Conservation (phyloP, 2,888 invertebrate genomes). For the Eristalinus aeneus region DNA sequence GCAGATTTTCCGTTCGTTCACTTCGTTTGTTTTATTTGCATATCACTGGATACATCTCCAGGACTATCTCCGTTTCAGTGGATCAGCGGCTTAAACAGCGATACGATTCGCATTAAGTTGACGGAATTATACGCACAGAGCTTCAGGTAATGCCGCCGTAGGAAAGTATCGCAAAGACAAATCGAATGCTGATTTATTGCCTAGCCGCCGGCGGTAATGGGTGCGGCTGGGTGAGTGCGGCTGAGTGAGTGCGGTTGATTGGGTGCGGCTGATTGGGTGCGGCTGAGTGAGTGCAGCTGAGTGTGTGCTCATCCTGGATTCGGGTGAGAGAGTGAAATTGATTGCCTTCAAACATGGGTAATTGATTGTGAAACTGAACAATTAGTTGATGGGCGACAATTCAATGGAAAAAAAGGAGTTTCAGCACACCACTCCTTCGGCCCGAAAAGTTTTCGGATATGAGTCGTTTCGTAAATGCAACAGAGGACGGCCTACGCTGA, state of each 20-base stretch:
- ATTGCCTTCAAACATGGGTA: not conserved
- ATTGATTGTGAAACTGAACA: not conserved
- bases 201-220: not conserved
- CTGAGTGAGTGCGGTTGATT: not conserved
- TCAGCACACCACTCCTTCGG: no score
- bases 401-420: no score
- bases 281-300: no score
- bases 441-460: no score
- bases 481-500: no score
- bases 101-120: constrained; percentile 33
- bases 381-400: not conserved
- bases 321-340: not conserved
- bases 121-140: not conserved
- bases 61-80: not conserved
- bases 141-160: constrained; percentile 10
- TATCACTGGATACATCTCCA: constrained; percentile 26
- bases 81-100: not conserved
- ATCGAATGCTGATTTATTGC: constrained; percentile 62
- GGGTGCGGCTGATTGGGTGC: not conserved
- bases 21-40: constrained; percentile 33
- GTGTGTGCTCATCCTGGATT: not conserved
- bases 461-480: no score
- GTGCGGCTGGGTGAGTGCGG: not conserved
- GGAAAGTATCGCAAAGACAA: constrained; percentile 21
- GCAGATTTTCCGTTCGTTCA: not conserved